These are phyloP conservation scores for Pomacea maculata DNA, from an alignment of 1,140 invertebrate genomes.

Conservation along the genomic window DNA sequence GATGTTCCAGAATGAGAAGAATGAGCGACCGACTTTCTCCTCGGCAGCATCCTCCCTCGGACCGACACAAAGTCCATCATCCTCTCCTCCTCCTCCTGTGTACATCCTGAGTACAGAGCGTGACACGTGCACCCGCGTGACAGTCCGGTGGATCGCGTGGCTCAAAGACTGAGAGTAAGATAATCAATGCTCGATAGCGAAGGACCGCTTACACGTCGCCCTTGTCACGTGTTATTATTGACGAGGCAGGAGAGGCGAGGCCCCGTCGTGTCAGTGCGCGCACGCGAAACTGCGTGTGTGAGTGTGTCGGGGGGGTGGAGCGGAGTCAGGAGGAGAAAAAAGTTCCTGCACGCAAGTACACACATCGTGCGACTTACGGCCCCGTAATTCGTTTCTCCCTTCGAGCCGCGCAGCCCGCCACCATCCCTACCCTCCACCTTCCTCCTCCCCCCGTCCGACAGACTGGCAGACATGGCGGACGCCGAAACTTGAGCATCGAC, in stretches of 20 bases:
- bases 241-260: not conserved
- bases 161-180: not conserved
- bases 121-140: no score
- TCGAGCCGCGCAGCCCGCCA: no score
- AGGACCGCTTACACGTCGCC: constrained; percentile 15
- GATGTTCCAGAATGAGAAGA: not conserved
- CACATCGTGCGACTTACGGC: constrained; percentile 13
- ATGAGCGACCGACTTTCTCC: not conserved
- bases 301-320: no score
- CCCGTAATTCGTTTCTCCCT: constrained; percentile 9
- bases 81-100: not conserved
- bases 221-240: constrained; percentile 14
- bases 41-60: not conserved
- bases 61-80: not conserved
- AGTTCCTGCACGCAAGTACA: not conserved
- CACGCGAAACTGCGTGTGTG: not conserved
- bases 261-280: not conserved
- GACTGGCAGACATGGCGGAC: not conserved
- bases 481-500: not conserved
- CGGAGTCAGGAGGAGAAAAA: no score
- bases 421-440: not conserved
- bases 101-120: not conserved
- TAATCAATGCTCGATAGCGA: constrained; percentile 24
- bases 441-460: not conserved
- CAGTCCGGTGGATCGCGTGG: not conserved